Evolutionary conservation across 2,797 vertebrate species (phyloP), one percentile per base, ranked within the genome.

Genomic region (Valencia hispanica): DNA sequence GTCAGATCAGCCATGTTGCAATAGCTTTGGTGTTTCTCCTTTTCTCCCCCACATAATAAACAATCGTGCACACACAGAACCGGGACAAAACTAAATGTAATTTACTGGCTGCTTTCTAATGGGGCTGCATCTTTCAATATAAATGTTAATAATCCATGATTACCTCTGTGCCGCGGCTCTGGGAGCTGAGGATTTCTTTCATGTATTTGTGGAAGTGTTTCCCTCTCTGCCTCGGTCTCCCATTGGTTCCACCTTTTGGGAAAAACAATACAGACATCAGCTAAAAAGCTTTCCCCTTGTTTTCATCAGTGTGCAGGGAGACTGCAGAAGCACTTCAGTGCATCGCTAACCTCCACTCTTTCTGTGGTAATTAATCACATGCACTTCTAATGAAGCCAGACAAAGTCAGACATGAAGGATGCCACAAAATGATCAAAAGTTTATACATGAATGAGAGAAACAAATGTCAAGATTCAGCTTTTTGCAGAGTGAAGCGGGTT

Each of bases 111-210:
- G 91, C 89, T 83, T 89, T 83, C 84, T 93, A 92, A 94, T 92
- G 86, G 86, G 85, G 91, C 79, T 93, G 91, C 91, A 93, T 93
- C 88, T 94, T 94, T 92, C 91, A 92, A 93, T 94, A 92, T 92
- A 91, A 94, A 94, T 93, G 92, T 90, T 93, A 92, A 94, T 93
- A 94, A 94, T 92, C 89, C 79, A 79, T 90, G 88, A 92, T 94
- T 91, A 92, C 81, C 86, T 89, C 75, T 4, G 79, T 45, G 73
- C 84, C 75, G 86, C 84, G 73, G 81, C 84, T 73, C 70, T 34
- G 83, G 70, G 78, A 77, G 77, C 84, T 72, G 71, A 75, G 59
- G n/a, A 45, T 81, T 74, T 73, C 77, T 81, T 87, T 88, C 81
- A 82, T 85, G 83, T 80, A 65, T 88, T 90, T 80, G 85, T 85